Evolutionary conservation across 2,113 vertebrate genomes (phyloP).

Genomic region (Bambusicola thoracicus): DNA sequence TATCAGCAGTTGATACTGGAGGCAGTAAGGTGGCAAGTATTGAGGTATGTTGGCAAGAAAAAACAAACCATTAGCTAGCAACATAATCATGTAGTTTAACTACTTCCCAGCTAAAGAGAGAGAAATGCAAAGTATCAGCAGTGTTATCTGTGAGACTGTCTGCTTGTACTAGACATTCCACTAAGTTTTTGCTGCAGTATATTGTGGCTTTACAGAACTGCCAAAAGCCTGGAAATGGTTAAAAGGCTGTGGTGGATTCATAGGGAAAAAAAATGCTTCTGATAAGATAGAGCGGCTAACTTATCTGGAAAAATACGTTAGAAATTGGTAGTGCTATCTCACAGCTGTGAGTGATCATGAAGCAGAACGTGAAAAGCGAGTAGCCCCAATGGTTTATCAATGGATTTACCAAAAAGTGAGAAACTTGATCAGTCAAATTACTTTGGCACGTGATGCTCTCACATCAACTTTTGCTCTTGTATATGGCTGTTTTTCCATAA

Average conservation of each 20-base stretch:
- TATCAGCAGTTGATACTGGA: not conserved
- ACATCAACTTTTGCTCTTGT: not conserved
- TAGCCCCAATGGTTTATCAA: fast-evolving
- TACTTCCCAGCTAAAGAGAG: not conserved
- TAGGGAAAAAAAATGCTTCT: not conserved
- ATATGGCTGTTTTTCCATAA: not conserved
- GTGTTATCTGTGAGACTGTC: not conserved
- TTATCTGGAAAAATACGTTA: not conserved
- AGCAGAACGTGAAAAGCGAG: not conserved
- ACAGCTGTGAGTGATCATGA: not conserved
- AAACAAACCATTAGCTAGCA: not conserved
- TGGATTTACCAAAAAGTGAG: not conserved
- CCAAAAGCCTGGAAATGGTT: not conserved
- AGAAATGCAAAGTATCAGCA: not conserved
- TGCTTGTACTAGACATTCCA: not conserved
- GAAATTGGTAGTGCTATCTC: not conserved
- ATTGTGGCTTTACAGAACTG: not conserved
- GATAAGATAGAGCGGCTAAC: not conserved
- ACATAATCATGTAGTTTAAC: not conserved
- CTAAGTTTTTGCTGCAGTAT: not conserved
- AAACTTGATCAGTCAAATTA: not conserved
- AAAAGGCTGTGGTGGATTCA: not conserved
- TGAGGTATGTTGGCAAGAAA: not conserved
- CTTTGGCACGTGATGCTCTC: not conserved
- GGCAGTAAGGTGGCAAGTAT: not conserved